Evolutionary conservation across 2,888 invertebrate genomes (phyloP).

Genomic region (Sthenelais limicola): DNA sequence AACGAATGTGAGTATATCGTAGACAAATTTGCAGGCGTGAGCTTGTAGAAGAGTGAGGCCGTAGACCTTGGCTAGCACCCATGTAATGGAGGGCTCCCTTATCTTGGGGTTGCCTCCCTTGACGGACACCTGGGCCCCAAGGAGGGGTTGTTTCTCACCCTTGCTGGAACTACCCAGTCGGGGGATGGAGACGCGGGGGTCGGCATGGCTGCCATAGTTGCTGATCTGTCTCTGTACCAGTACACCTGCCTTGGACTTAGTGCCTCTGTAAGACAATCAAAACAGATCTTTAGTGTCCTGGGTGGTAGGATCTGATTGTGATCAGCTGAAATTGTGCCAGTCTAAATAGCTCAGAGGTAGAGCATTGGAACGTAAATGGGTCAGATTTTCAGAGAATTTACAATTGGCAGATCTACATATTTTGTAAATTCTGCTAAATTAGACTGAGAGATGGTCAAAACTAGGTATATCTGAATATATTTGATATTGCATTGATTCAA

Average conservation of each 20-base stretch:
- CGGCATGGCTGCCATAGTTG: neutral
- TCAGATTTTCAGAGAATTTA: too few species aligned
- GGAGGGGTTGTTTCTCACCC: conserved; percentile 37
- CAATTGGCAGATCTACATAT: too few species aligned
- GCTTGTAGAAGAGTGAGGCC: conserved; percentile 58
- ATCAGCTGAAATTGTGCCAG: too few species aligned
- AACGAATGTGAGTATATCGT: conserved; percentile 52
- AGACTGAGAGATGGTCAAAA: too few species aligned
- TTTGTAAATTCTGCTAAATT: too few species aligned
- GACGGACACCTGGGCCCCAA: neutral
- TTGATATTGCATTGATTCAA: too few species aligned
- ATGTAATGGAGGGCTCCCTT: conserved; percentile 55
- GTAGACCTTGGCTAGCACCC: conserved; percentile 59
- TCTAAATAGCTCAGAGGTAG: too few species aligned
- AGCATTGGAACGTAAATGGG: too few species aligned
- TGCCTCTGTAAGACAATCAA: conserved; percentile 1
- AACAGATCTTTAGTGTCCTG: too few species aligned
- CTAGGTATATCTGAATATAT: too few species aligned
- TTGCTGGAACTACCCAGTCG: neutral
- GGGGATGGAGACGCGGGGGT: neutral
- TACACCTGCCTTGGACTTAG: neutral
- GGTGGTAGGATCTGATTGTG: too few species aligned
- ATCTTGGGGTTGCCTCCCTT: conserved; percentile 16
- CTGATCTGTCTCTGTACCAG: conserved; percentile 24
- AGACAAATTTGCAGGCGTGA: conserved; percentile 53